Evolutionary conservation across 2,113 vertebrate species (phyloP).

Genomic region (Dascyllus trimaculatus): DNA sequence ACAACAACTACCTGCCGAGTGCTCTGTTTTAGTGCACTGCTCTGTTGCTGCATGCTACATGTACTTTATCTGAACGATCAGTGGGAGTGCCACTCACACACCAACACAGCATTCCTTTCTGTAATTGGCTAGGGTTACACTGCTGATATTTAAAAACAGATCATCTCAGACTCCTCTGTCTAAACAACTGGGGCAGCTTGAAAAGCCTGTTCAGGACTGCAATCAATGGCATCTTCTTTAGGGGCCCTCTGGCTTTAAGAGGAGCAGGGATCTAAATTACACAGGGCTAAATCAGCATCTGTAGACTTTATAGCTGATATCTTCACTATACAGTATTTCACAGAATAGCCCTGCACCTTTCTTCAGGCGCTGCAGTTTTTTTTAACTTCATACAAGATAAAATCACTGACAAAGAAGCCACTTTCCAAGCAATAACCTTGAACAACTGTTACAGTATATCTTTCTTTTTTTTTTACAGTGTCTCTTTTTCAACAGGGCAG

Average conservation of each 20-base stretch:
- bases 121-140: constrained; percentile 42
- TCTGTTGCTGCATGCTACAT: constrained; percentile 30
- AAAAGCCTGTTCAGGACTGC: constrained; percentile 56
- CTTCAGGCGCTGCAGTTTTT: background rate
- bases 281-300: constrained; percentile 41
- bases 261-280: constrained; percentile 27
- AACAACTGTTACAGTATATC: constrained; percentile 6
- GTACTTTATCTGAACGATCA: constrained; percentile 49
- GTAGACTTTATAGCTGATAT: constrained; percentile 21
- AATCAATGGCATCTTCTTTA: constrained; percentile 32
- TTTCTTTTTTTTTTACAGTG: background rate
- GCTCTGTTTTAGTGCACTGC: background rate
- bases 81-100: constrained; percentile 53
- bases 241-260: constrained; percentile 7
- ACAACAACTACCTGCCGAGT: constrained; percentile 9
- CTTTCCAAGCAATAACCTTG: constrained; percentile 16
- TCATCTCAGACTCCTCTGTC: constrained; percentile 24
- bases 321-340: background rate
- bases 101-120: constrained; percentile 50
- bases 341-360: constrained; percentile 4
- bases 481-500: constrained; percentile 29
- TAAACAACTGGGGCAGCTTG: constrained; percentile 53
- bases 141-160: constrained; percentile 60
- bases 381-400: constrained; percentile 4
- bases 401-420: background rate